These are phyloP conservation scores for Galago senegalensis DNA, from an alignment of 2,797 vertebrate genomes.

Conservation along the genomic window DNA sequence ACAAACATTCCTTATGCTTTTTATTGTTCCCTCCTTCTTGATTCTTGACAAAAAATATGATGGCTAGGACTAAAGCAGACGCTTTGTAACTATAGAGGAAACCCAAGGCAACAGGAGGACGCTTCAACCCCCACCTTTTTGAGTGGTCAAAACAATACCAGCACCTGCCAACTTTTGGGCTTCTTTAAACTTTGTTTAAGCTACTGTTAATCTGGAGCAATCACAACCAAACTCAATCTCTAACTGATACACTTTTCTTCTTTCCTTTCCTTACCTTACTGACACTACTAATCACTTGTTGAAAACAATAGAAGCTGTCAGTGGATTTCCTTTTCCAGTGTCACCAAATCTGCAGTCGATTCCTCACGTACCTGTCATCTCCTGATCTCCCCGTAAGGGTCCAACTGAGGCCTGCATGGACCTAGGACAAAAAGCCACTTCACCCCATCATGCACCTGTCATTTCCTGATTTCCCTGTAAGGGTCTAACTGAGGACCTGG, in stretches of 20 bases:
- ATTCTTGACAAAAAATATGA: not conserved
- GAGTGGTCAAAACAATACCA: not conserved
- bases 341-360: not conserved
- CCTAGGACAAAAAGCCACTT: no score
- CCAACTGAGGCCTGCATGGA: no score
- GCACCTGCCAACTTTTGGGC: not conserved
- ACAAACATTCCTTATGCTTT: not conserved
- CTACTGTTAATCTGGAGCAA: not conserved
- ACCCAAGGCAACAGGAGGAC: not conserved
- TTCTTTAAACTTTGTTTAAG: constrained; percentile 8
- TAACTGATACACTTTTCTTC: not conserved
- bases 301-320: not conserved
- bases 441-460: not conserved
- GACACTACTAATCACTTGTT: not conserved
- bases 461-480: no score
- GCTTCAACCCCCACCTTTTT: not conserved
- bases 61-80: no score
- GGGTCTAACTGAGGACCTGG: no score
- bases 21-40: not conserved
- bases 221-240: not conserved
- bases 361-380: not conserved
- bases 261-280: constrained; percentile 11
- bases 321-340: not conserved
- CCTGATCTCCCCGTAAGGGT: no score
- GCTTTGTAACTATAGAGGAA: not conserved